Conservation (phyloP, 2,113 vertebrate species). For the Leptobrachium ailaonicum region DNA sequence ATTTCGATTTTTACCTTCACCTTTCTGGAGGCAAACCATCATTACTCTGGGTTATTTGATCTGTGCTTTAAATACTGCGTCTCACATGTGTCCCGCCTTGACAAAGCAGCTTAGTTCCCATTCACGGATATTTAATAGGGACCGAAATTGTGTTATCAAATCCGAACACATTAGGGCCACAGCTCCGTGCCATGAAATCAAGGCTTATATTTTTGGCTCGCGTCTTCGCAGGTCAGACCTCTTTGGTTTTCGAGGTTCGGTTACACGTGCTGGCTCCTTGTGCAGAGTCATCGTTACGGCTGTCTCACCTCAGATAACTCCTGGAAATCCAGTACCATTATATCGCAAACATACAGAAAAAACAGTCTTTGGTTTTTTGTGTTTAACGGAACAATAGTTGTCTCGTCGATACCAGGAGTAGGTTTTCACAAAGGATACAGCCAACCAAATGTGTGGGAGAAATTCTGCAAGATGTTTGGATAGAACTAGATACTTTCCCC, state of each 20-base stretch:
- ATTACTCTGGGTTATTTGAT: slow-evolving; percentile 58
- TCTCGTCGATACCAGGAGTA: too few relatives aligned
- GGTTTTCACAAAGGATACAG: too few relatives aligned
- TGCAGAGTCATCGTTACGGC: slow-evolving; percentile 52
- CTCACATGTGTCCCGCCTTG: slow-evolving; percentile 42
- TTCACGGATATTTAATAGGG: slow-evolving; percentile 54
- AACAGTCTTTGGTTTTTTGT: slow-evolving; percentile 22
- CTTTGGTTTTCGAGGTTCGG: slow-evolving; percentile 38
- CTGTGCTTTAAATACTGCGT: slow-evolving; percentile 39
- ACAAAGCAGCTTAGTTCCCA: slow-evolving; percentile 54
- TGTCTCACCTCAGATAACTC: slow-evolving; percentile 70
- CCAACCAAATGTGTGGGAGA: too few relatives aligned
- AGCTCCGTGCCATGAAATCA: slow-evolving; percentile 56
- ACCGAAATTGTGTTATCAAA: slow-evolving; percentile 50
- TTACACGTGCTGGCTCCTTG: slow-evolving; percentile 59
- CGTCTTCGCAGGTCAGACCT: slow-evolving; percentile 37
- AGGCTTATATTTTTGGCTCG: slow-evolving; percentile 29
- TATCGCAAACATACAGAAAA: too few relatives aligned
- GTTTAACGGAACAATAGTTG: slow-evolving; percentile 58
- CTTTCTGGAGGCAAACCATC: slow-evolving; percentile 44
- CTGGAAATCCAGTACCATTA: slow-evolving; percentile 57
- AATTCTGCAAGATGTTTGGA: too few relatives aligned
- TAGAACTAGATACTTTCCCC: too few relatives aligned
- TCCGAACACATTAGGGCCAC: slow-evolving; percentile 43
- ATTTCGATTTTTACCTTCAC: background rate